Evolutionary conservation across 2,113 vertebrate species (phyloP), one percentile per base, ranked within the genome.

Genomic region (Lophius piscatorius): DNA sequence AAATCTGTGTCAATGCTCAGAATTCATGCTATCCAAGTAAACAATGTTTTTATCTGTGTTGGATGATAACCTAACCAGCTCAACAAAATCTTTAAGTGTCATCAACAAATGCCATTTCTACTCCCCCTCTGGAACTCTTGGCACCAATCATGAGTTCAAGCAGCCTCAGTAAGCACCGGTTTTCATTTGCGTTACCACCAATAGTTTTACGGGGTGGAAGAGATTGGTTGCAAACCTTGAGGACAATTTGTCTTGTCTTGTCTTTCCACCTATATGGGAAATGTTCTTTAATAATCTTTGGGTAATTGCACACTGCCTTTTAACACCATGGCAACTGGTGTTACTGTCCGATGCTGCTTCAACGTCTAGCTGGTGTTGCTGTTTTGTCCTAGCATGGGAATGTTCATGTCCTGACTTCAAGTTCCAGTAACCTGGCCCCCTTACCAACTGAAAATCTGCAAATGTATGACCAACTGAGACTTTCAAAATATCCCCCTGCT

Each of bases 51-150:
- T 17, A 49, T 71, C 51, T 38, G 51, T 63, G 11, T 49, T 36
- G 5, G 3, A 5, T 22, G 58, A 38, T 9, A 44, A 63, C 42
- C 56, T 48, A 5, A 29, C 17, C 3, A 50, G 2, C 11, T 56
- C 44, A 58, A 57, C 61, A 48, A 73, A 6, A 54, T 63, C 69
- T 73, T 73, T 74, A 74, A 80, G 52, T 23, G 47, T 59, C 65
- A 76, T 74, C 21, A 83, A 48, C 29, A 79, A 17, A n/a, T 70
- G 35, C 80, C 64, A 75, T 28, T 31, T 18, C 2, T 46, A 34
- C 17, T 76, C 55, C 0, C 52, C 63, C 40, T 72, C 54, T 2
- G 1, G 71, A 11, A 72, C 33, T 67, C n/a, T 71, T 82, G 28
- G 26, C 0, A 17, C 73, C 63, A 51, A 62, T 55, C 42, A 70